Conservation (phyloP, 1,140 invertebrate species). For the Atopsyche davidsoni region DNA sequence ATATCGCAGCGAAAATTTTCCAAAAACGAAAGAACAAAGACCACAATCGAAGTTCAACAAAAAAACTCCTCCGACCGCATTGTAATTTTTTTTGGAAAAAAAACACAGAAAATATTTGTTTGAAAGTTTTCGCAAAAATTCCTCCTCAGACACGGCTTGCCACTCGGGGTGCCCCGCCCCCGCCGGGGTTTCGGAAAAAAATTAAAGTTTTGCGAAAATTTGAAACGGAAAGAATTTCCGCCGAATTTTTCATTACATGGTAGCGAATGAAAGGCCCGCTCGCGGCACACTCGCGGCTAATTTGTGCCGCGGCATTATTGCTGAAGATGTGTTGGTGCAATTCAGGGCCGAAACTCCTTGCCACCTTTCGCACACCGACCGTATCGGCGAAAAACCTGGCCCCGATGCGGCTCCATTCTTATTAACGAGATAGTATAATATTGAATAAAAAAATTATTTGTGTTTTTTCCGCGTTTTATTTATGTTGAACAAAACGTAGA, state of each 20-base stretch:
- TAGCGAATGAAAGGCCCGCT: conserved; percentile 23
- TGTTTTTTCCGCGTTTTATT: no score
- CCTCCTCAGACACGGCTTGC: conserved; percentile 7
- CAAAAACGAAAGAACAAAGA: no score
- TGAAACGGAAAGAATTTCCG: conserved; percentile 25
- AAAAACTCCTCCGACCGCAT: no score
- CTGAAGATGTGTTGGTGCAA: conserved; percentile 21
- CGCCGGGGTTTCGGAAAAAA: conserved; percentile 6
- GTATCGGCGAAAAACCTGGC: no score
- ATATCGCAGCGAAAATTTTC: no score
- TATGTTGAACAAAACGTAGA: no score
- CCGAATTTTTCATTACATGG: conserved; percentile 27
- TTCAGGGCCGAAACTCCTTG: no score
- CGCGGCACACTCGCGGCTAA: conserved; percentile 19
- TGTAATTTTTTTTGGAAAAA: no score
- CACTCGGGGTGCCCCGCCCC: background rate
- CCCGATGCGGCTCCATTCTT: no score
- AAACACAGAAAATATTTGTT: conserved; percentile 23
- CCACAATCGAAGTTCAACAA: conserved; percentile 3
- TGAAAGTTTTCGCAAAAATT: conserved; percentile 24
- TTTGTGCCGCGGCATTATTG: conserved; percentile 23
- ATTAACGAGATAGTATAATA: no score
- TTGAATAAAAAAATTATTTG: no score
- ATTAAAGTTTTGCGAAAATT: conserved; percentile 21
- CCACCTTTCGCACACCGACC: no score